Percentiles rank a stretch among this genome's conserved stretches.
These are phyloP conservation scores for Lycodopsis pacificus DNA, from an alignment of 2,797 vertebrate genomes.

Conservation along the genomic window DNA sequence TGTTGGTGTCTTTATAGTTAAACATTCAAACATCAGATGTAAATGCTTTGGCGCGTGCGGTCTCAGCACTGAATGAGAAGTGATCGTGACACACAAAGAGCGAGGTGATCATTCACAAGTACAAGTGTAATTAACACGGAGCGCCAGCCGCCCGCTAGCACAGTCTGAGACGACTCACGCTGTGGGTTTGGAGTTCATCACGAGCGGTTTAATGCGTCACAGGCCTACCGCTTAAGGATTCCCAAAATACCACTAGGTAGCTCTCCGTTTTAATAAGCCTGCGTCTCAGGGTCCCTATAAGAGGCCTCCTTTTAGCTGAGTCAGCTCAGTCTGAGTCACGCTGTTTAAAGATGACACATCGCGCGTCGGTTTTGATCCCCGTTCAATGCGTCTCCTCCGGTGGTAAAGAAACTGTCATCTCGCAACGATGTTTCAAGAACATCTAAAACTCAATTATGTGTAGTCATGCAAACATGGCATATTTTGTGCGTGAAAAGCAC, in stretches of 20 bases:
- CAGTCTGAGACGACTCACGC: constrained; percentile 39
- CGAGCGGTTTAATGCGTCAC: constrained; percentile 54
- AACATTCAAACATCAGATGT: neutral
- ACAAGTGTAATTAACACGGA: constrained; percentile 41
- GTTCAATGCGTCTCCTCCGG: neutral
- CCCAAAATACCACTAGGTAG: constrained; percentile 66
- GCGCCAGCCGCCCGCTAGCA: constrained; percentile 37
- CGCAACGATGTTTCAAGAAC: neutral
- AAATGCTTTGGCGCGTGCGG: too few relatives aligned
- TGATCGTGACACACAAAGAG: neutral
- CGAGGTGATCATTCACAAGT: constrained; percentile 25
- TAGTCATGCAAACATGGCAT: neutral
- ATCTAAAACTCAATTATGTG: neutral
- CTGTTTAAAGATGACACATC: constrained; percentile 10
- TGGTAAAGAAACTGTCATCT: neutral
- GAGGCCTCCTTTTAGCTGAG: constrained; percentile 27
- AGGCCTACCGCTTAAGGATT: constrained; percentile 48
- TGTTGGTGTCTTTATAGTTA: neutral
- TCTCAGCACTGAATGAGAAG: neutral
- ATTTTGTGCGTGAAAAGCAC: neutral
- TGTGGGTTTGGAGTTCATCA: constrained; percentile 53
- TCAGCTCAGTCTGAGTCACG: constrained; percentile 34
- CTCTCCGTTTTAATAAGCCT: constrained; percentile 57
- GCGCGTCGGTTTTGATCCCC: neutral
- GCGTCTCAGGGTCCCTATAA: constrained; percentile 43